Base-by-base conservation (phyloP, 1,140 invertebrate genomes). In the Drosophila ercepeae region DNA sequence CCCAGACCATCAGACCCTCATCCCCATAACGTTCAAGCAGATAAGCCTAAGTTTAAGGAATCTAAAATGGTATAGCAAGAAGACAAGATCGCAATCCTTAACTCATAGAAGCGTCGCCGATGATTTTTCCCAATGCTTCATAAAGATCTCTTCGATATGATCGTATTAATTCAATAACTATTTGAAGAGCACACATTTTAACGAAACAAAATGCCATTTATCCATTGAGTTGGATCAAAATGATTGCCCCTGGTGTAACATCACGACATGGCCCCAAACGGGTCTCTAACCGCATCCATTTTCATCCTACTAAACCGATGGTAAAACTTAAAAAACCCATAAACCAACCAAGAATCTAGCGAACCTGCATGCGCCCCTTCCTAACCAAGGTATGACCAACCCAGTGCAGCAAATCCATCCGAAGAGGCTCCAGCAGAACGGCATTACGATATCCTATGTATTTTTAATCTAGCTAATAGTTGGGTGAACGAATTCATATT, bases 401-500 rank as follows among this genome's bases (percentile, higher is more conserved):
- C 36, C 1, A 16, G 36, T 39, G 36, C 36, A 14, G 36, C 36
- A 7, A 4, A 5, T 39, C 36, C 36, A 39, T 39, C 13, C 2
- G 27, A 46, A 34, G 23, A 9, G 8, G 18, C 44, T 39, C 36
- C 36, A 9, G 36, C 36, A 39, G 36, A 39, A 7, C 36, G 36
- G 36, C 36, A 16, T 18, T 3, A 9, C 39, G 9, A 13, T 13
- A 13, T 21, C n/a, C n/a, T n/a, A n/a, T n/a, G n/a, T 52, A 53
- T 19, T 42, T 53, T 27, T 53, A 67, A 67, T 25, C 29, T 68
- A 68, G 48, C 29, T 34, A 32, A 9, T 67, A 67, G 52, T 13
- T 71, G 42, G 73, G 78, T 76, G 75, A 46, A 42, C 6, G 41
- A 59, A 54, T 60, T 59, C 59, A 75, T 49, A 57, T 74, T 42